Percentiles rank a stretch among this genome's conserved stretches.
Evolutionary conservation across 2,797 vertebrate genomes (phyloP).

Genomic region (Artibeus jamaicensis): DNA sequence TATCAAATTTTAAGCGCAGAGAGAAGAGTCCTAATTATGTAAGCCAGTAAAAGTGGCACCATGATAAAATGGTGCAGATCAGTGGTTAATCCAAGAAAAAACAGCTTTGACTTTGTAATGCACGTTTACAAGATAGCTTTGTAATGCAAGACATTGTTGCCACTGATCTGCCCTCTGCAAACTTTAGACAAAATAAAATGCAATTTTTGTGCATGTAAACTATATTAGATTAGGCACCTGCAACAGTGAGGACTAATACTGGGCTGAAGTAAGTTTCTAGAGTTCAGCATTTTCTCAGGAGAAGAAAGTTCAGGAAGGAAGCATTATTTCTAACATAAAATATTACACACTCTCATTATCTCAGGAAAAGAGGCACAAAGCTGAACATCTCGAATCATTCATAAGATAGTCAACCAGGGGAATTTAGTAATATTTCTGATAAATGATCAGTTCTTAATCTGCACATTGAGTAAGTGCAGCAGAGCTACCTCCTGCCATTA

Average conservation of each 20-base stretch:
- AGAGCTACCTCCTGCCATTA: background rate
- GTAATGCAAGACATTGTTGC: background rate
- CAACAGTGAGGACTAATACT: background rate
- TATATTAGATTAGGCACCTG: background rate
- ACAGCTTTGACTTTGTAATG: background rate
- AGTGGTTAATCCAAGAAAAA: background rate
- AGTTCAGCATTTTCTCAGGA: background rate
- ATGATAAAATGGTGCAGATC: background rate
- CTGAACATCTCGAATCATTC: background rate
- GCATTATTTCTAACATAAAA: background rate
- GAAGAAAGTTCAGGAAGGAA: background rate
- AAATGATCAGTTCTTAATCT: background rate
- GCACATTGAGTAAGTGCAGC: background rate
- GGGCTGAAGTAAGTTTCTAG: background rate
- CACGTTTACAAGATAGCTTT: background rate
- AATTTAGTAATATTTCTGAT: background rate
- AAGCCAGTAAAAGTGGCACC: background rate
- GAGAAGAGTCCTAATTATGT: background rate
- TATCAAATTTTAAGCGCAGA: background rate
- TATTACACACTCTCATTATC: background rate
- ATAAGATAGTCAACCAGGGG: background rate
- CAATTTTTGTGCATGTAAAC: background rate
- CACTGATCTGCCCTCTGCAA: background rate
- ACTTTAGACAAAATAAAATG: conserved; percentile 4
- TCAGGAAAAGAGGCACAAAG: background rate